A percentile compares a stretch with the other conserved stretches of the same genome.
Conservation (phyloP, 2,888 invertebrate genomes). For the Steinernema scapterisci region DNA sequence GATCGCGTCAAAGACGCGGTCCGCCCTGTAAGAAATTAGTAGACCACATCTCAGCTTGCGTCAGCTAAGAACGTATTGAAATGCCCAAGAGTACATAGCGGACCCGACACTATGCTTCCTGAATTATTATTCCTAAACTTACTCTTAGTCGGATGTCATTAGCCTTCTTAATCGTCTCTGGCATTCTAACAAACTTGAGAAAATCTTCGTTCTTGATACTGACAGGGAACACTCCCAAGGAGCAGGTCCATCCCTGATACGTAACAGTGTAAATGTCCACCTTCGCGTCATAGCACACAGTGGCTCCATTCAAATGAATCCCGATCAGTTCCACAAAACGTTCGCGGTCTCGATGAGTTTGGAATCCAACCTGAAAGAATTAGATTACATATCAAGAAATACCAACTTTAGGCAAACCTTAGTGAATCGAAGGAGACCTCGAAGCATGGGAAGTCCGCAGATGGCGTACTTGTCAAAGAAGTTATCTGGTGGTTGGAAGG, state of each 20-base stretch:
- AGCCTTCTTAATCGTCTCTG: conserved; percentile 52
- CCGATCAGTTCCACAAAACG: conserved; percentile 60
- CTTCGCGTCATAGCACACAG: conserved; percentile 52
- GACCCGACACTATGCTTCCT: no score
- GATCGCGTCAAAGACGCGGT: no score
- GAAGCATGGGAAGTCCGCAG: conserved; percentile 76
- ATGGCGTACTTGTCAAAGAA: conserved; percentile 71
- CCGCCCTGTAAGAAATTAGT: no score
- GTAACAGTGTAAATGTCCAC: conserved; percentile 59
- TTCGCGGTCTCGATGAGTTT: conserved; percentile 64
- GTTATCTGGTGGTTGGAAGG: conserved; percentile 92
- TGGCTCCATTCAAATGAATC: conserved; percentile 56
- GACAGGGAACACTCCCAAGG: conserved; percentile 67
- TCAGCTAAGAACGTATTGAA: no score
- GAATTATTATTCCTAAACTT: no score
- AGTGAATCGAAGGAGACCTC: conserved; percentile 87
- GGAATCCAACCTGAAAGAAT: conserved; percentile 64
- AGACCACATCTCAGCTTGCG: no score
- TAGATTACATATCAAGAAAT: background rate
- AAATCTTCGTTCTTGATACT: conserved; percentile 68
- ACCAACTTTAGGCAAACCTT: conserved; percentile 74
- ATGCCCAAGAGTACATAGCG: no score
- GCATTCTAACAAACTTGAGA: conserved; percentile 58
- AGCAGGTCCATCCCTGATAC: conserved; percentile 65
- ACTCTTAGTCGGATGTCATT: conserved; percentile 56